Percentiles rank a stretch among this genome's conserved stretches.
Evolutionary conservation across 30 jellyfish, hydroid and myxozoan genomes (phyloP).

Genomic region (Sanderia malayensis): DNA sequence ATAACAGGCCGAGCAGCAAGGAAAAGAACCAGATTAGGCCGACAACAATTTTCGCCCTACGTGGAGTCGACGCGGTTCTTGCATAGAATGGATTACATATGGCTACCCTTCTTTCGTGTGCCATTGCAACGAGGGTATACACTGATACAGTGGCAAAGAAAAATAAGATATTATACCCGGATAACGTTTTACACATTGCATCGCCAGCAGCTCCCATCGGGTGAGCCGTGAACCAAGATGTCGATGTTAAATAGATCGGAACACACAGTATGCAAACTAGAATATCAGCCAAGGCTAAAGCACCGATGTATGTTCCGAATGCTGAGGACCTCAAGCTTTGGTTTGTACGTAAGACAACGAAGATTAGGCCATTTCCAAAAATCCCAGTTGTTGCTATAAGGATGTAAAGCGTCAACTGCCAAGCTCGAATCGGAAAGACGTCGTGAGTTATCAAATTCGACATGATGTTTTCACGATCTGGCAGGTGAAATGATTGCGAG

Average conservation of each 20-base stretch:
- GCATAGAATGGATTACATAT: constrained; percentile 71
- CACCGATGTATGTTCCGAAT: constrained; percentile 41
- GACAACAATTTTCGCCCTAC: constrained; percentile 28
- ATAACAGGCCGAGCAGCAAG: constrained; percentile 37
- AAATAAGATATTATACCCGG: constrained; percentile 73
- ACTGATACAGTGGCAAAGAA: constrained; percentile 78
- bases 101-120: constrained; percentile 65
- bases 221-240: constrained; percentile 51
- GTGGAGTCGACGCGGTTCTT: constrained; percentile 38
- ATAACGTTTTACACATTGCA: constrained; percentile 54
- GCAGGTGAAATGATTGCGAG: too few relatives aligned
- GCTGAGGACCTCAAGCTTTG: constrained; percentile 33
- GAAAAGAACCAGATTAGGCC: constrained; percentile 54
- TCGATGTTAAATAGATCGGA: constrained; percentile 66
- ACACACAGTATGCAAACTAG: constrained; percentile 55
- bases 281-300: constrained; percentile 63
- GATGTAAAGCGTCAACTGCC: constrained; percentile 35
- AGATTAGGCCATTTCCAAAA: constrained; percentile 30
- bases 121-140: constrained; percentile 67
- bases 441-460: constrained; percentile 52
- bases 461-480: too few relatives aligned
- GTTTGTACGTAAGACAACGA: constrained; percentile 1
- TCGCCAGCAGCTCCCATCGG: constrained; percentile 70
- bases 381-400: constrained; percentile 34
- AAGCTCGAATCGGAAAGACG: constrained; percentile 39